A percentile compares a stretch with the other conserved stretches of the same genome.
Conservation (phyloP, 2,888 invertebrate genomes). For the Myopa testacea region DNA sequence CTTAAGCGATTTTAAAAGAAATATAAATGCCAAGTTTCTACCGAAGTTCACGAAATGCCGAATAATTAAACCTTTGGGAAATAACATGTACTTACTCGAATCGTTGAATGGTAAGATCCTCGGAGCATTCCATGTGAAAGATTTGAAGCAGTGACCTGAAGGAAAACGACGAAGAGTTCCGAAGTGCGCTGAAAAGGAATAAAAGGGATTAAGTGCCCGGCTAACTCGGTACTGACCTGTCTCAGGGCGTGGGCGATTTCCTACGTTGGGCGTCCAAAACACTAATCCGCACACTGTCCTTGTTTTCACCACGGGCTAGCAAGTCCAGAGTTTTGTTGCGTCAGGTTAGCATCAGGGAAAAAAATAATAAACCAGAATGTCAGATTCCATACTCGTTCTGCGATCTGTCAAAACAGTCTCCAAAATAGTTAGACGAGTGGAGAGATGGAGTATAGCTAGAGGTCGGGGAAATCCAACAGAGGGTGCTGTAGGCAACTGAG, state of each 20-base stretch:
- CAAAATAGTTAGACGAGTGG: no score
- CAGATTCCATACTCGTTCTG: no score
- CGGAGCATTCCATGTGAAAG: neutral
- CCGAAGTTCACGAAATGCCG: conserved; percentile 28
- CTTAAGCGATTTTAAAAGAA: conserved; percentile 12
- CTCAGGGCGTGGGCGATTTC: neutral
- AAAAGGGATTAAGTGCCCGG: no score
- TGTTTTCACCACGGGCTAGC: neutral
- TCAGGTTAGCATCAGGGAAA: neutral
- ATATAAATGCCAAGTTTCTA: conserved; percentile 23
- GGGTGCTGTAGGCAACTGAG: no score
- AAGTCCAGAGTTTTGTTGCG: neutral
- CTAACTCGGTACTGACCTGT: no score
- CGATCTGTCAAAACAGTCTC: no score
- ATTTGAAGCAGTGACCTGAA: neutral
- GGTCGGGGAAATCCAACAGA: no score
- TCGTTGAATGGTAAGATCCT: conserved; percentile 3
- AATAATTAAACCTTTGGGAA: conserved; percentile 12
- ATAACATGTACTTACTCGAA: conserved; percentile 25
- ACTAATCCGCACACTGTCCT: neutral
- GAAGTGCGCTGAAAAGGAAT: no score
- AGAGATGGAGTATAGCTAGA: no score
- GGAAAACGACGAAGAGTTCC: no score
- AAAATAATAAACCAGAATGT: no score
- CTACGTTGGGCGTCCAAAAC: neutral